Conservation (phyloP, 2,888 invertebrate genomes). For the Platynereis dumerilii region DNA sequence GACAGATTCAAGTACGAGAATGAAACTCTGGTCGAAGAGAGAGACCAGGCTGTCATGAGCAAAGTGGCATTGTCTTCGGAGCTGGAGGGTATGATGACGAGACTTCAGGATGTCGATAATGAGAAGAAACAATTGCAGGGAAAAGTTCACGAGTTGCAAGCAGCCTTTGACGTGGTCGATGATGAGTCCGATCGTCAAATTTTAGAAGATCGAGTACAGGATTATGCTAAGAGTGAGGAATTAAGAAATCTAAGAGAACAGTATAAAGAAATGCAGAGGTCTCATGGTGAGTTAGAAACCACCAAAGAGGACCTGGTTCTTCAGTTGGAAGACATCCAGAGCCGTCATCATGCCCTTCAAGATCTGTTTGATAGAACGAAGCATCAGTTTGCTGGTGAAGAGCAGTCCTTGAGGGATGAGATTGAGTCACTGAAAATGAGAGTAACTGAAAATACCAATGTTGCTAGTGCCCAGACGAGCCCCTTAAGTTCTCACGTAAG, state of each 20-base stretch:
- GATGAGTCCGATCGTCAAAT: not conserved
- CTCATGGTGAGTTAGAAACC: too few relatives aligned
- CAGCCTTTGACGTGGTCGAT: not conserved
- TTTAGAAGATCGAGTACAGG: not conserved
- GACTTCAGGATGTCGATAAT: not conserved
- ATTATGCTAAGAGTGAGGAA: too few relatives aligned
- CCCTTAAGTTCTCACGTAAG: too few relatives aligned
- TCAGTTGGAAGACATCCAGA: not conserved
- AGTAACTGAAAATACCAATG: not conserved
- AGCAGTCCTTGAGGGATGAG: constrained; percentile 5
- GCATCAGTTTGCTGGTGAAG: constrained; percentile 1
- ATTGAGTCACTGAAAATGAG: constrained; percentile 1
- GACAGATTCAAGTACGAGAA: not conserved
- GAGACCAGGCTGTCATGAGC: not conserved
- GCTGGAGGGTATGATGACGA: constrained; percentile 1
- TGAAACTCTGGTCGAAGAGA: not conserved
- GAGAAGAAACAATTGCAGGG: not conserved
- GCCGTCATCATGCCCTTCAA: not conserved
- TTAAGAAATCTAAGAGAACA: too few relatives aligned
- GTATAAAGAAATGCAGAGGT: too few relatives aligned
- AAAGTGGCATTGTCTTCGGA: not conserved
- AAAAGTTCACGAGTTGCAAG: not conserved
- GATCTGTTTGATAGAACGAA: constrained; percentile 5
- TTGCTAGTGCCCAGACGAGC: not conserved
- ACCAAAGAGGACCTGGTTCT: not conserved